Percentiles rank a stretch among this genome's conserved stretches.
Conservation (phyloP, 2,797 vertebrate species). For the Acridotheres tristis region DNA sequence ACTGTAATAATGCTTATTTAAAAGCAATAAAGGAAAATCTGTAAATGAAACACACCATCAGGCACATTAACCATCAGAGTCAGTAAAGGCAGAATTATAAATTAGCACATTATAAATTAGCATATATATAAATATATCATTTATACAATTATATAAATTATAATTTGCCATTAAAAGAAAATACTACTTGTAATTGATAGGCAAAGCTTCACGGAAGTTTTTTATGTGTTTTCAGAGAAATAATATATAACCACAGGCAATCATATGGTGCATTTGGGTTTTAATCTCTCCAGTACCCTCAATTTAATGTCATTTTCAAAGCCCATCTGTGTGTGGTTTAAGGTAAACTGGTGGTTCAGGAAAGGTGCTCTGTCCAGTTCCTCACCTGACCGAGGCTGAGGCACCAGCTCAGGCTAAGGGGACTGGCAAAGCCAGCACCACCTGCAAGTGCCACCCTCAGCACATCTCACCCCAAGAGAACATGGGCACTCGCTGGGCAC, state of each 20-base stretch:
- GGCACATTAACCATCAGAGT: background rate
- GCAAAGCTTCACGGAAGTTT: background rate
- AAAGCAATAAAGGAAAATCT: background rate
- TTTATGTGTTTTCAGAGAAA: background rate
- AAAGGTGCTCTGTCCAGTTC: background rate
- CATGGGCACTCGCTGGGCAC: accelerated
- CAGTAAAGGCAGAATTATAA: background rate
- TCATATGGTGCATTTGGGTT: background rate
- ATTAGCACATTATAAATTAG: background rate
- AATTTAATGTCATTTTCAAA: background rate
- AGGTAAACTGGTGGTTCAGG: background rate
- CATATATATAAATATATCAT: too few species aligned
- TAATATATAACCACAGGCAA: background rate
- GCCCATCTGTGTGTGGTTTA: background rate
- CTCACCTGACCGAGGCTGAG: background rate
- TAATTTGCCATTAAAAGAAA: background rate
- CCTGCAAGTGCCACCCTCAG: background rate
- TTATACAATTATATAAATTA: too few species aligned
- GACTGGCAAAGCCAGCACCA: background rate
- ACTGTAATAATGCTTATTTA: background rate
- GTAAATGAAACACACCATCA: background rate
- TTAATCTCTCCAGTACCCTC: background rate
- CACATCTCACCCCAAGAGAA: background rate
- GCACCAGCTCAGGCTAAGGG: background rate
- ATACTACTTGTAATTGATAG: background rate